Base-by-base conservation (phyloP, 1,140 invertebrate species). In the Steinernema feltiae region DNA sequence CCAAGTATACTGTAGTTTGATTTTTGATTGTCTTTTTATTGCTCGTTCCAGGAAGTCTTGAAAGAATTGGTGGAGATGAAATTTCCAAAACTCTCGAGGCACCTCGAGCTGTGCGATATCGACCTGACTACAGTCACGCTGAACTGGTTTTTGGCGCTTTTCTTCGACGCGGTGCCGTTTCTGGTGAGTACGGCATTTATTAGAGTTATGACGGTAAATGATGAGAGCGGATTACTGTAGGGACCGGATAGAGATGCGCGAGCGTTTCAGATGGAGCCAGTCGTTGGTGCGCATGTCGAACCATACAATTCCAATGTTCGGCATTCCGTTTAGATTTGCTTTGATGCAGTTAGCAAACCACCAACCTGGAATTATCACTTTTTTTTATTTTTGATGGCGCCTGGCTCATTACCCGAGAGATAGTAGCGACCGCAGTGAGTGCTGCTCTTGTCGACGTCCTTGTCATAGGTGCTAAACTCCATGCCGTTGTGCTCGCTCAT, bases 101-200 rank as follows among this genome's bases (percentile, higher is more conserved):
- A 89, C 82, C 80, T 89, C 69, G 86, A 88, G 70, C 81, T 80
- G 32, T 87, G 88, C 63, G 88, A 89, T 75, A 88, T 89, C 41
- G 89, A 89, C 78, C 80, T 89, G 24, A 87, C 88, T 30, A 89
- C 89, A 1, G 85, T 90, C 41, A 89, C 89, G 7, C 84, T 89
- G 35, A 89, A 90, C 84, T 89, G 89, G 89, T 89, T 89, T 80
- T 82, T 89, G 71, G 88, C 89, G 32, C 82, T 89, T 32, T 89
- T 89, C 82, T 89, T 89, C 82, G 89, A 89, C 82, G 86, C 88
- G 7, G 86, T 89, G 2, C 89, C 89, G 17, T 89, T 89, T 81
- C 83, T 88, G 83, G 88, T 88, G 84, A 82, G 83, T 30, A 32
- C 72, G n/a, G n/a, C n/a, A 74, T 76, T n/a, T n/a, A n/a, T n/a